A percentile compares a stretch with the other conserved stretches of the same genome.
Evolutionary conservation across 1,140 invertebrate species (phyloP).

Genomic region (Ostrea edulis): DNA sequence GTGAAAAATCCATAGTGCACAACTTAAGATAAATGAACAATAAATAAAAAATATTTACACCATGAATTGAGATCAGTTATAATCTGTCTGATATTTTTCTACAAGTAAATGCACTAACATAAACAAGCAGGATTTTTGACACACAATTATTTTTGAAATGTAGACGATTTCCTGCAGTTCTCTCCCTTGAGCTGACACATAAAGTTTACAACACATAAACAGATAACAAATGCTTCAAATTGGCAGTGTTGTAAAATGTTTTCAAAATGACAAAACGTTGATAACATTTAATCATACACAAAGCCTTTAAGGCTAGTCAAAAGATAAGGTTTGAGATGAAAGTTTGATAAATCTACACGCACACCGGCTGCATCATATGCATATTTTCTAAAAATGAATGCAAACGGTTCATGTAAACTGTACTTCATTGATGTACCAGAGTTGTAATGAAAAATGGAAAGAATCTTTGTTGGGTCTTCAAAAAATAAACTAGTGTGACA

Average conservation of each 20-base stretch:
- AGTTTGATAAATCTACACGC: neutral
- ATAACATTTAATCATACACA: neutral
- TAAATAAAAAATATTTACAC: constrained; percentile 3
- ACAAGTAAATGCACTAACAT: neutral
- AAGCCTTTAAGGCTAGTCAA: neutral
- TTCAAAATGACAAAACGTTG: neutral
- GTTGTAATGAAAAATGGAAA: neutral
- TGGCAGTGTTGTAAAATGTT: constrained; percentile 29
- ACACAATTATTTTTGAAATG: neutral
- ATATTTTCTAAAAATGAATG: neutral
- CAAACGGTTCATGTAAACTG: neutral
- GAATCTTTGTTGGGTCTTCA: no score
- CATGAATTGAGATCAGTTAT: constrained; percentile 4
- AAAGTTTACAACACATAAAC: neutral
- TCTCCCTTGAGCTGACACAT: neutral
- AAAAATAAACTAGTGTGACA: no score
- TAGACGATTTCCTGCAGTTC: neutral
- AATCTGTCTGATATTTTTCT: neutral
- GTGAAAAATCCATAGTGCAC: neutral
- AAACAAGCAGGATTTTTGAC: neutral
- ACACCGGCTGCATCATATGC: neutral
- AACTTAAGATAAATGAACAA: neutral
- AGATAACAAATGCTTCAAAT: neutral
- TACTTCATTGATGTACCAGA: neutral
- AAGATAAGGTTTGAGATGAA: neutral